Evolutionary conservation across 92 coral and sea anemone genomes (phyloP).

Genomic region (Micromussa lordhowensis): DNA sequence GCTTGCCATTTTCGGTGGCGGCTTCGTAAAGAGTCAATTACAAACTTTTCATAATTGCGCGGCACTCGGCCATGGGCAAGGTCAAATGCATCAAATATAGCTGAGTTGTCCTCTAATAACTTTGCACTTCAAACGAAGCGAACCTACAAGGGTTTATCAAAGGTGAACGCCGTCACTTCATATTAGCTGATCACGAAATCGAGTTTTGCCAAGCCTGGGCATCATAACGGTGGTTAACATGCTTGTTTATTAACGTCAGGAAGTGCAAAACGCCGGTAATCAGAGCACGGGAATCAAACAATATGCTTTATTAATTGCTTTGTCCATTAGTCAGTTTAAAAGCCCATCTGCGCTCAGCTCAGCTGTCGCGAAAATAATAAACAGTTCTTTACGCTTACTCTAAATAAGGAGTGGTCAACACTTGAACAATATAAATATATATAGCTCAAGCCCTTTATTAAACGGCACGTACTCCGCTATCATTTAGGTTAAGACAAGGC

Average conservation of each 20-base stretch:
- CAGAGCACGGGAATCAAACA: not conserved
- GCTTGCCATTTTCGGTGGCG: not conserved
- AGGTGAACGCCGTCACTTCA: conserved; percentile 8
- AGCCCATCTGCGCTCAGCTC: conserved; percentile 3
- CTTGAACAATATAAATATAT: conserved; percentile 20
- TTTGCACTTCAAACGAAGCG: conserved; percentile 6
- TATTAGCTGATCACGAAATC: not conserved
- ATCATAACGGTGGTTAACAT: not conserved
- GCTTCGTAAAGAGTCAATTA: conserved; percentile 12
- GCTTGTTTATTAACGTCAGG: not conserved
- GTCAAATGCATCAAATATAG: conserved; percentile 10
- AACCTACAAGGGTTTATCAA: not conserved
- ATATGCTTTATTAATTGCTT: conserved; percentile 1
- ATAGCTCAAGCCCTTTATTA: conserved; percentile 29
- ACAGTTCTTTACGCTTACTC: conserved; percentile 21
- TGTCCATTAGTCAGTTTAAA: not conserved
- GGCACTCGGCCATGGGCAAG: not conserved
- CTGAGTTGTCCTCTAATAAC: not conserved
- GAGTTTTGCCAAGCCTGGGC: not conserved
- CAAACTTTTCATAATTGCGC: conserved; percentile 5
- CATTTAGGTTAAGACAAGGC: not conserved
- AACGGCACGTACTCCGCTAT: conserved; percentile 40
- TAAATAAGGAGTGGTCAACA: conserved; percentile 20
- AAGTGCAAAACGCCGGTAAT: conserved; percentile 18
- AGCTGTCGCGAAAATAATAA: conserved; percentile 21